Evolutionary conservation across 1,140 invertebrate genomes (phyloP).

Genomic region (Bombus balteatus): DNA sequence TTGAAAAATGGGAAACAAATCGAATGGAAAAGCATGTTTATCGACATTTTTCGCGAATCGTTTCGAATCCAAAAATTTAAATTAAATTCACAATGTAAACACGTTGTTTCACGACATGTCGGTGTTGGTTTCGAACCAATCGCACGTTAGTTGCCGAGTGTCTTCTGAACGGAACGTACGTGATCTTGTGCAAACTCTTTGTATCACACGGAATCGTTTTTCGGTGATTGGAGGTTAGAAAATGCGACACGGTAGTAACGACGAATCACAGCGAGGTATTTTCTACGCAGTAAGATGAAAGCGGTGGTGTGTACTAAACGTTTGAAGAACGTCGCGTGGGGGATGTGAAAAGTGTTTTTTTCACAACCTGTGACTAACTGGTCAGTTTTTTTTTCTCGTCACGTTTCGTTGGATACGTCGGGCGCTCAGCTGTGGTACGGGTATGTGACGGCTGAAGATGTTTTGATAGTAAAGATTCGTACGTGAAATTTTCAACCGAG

Average conservation of each 20-base stretch:
- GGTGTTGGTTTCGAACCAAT: not conserved
- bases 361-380: constrained; percentile 41
- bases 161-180: constrained; percentile 4
- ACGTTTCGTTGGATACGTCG: constrained; percentile 26
- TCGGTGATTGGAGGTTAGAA: constrained; percentile 25
- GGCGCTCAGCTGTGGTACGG: constrained; percentile 46
- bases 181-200: constrained; percentile 4
- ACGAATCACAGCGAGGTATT: constrained; percentile 21
- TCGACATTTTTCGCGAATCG: not conserved
- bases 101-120: not conserved
- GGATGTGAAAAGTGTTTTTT: constrained; percentile 48
- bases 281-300: constrained; percentile 34
- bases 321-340: constrained; percentile 33
- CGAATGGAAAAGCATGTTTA: not conserved
- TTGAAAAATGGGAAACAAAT: not conserved
- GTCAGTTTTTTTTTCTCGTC: constrained; percentile 15
- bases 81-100: not conserved
- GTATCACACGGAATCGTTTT: not conserved
- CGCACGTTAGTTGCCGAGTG: constrained; percentile 7
- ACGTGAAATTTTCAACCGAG: constrained; percentile 13
- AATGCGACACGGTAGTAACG: constrained; percentile 8
- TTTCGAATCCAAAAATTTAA: not conserved
- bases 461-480: constrained; percentile 27
- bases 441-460: constrained; percentile 50
- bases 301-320: constrained; percentile 24